phyloP scores from a whole-genome alignment of 2,797 vertebrate genomes.

The Cheirogaleus major region DNA sequence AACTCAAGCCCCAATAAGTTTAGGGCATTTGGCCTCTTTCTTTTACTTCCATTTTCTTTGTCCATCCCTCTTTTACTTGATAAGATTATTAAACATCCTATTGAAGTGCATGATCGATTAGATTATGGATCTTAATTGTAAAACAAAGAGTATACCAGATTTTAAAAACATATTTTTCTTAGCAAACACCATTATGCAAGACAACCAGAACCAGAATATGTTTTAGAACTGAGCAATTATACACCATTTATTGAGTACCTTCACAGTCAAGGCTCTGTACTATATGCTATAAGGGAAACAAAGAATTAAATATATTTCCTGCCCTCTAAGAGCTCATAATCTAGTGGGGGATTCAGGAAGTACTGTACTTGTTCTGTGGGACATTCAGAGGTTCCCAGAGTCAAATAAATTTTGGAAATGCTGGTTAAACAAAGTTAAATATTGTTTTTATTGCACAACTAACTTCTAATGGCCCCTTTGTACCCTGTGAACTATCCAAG shows the following conservation, averaged over 20 bases:
- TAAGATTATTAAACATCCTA: constrained; percentile 1
- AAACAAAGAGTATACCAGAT: not conserved
- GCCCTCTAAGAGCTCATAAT: not conserved
- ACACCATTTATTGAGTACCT: not conserved
- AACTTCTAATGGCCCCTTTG: not conserved
- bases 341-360: not conserved
- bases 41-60: not conserved
- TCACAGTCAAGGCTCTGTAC: not conserved
- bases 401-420: not conserved
- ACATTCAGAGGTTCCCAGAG: not conserved
- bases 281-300: not conserved
- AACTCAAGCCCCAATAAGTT: not conserved
- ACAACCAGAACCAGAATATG: not conserved
- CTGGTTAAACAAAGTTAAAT: not conserved
- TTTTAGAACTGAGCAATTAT: constrained; percentile 1
- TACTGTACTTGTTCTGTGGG: not conserved
- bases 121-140: not conserved
- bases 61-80: not conserved
- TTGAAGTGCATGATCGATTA: not conserved
- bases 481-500: not conserved
- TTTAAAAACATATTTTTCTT: constrained; percentile 1
- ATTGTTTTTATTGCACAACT: not conserved
- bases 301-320: constrained; percentile 40
- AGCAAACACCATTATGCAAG: not conserved
- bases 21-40: not conserved